phyloP scores from a whole-genome alignment of 2,113 vertebrate genomes.

The Abramis brama region DNA sequence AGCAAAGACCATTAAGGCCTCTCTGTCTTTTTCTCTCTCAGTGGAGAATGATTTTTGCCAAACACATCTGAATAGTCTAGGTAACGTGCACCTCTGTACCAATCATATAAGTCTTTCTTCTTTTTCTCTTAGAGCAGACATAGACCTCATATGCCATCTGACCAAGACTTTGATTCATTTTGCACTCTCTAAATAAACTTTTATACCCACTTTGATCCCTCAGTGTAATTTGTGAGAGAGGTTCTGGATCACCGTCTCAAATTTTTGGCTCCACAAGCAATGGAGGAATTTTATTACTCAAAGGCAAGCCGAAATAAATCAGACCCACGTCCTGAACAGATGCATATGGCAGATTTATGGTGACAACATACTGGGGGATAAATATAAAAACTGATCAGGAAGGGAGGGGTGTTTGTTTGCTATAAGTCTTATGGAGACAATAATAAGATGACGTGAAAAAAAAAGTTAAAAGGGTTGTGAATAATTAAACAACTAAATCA shows the following conservation, averaged over 20 bases:
- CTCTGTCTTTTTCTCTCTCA: background rate
- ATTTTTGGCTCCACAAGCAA: constrained; percentile 62
- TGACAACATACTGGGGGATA: constrained; percentile 8
- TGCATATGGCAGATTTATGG: constrained; percentile 44
- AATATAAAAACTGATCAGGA: constrained; percentile 42
- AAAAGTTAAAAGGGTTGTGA: background rate
- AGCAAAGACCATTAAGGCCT: background rate
- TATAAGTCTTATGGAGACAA: background rate
- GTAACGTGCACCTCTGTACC: background rate
- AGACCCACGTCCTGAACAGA: constrained; percentile 25
- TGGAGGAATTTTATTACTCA: constrained; percentile 61
- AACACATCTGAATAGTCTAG: background rate
- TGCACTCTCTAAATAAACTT: constrained; percentile 66
- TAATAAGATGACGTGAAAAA: background rate
- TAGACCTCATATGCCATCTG: constrained; percentile 27
- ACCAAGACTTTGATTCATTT: constrained; percentile 63
- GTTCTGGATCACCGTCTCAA: constrained; percentile 54
- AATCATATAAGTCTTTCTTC: background rate
- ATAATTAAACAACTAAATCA: background rate
- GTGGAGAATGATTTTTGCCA: background rate
- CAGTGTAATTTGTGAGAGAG: constrained; percentile 71
- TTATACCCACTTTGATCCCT: constrained; percentile 65
- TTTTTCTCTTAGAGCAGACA: background rate
- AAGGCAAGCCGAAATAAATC: constrained; percentile 47
- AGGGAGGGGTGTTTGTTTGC: constrained; percentile 20